Evolutionary conservation across 1,140 invertebrate genomes (phyloP).

Genomic region (Lucilia sericata): DNA sequence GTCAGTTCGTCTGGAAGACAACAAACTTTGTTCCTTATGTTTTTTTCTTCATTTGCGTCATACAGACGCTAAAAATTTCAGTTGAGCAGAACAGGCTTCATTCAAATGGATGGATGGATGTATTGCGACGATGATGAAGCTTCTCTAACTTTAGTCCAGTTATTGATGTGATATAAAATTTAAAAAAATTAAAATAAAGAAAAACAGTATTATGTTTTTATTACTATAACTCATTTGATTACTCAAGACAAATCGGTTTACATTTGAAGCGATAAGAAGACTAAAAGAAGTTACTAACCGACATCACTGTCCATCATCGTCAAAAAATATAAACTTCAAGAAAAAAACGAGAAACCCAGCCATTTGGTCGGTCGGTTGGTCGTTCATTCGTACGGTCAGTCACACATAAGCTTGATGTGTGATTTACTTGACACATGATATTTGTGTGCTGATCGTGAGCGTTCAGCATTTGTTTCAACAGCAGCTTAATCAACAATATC

Average conservation of each 20-base stretch:
- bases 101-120: background rate
- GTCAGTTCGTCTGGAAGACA: conserved; percentile 38
- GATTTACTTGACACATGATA: conserved; percentile 37
- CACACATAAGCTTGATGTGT: conserved; percentile 36
- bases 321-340: background rate
- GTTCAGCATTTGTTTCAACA: conserved; percentile 13
- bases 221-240: background rate
- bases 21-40: background rate
- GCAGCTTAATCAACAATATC: background rate
- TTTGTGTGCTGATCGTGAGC: conserved; percentile 21
- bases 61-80: background rate
- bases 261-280: conserved; percentile 36
- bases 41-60: background rate
- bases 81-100: background rate
- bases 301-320: conserved; percentile 43
- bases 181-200: background rate
- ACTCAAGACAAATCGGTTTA: conserved; percentile 42
- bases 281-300: conserved; percentile 41
- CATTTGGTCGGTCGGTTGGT: too few relatives aligned
- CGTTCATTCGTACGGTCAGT: background rate
- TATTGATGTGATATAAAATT: conserved; percentile 26
- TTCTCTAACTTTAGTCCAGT: conserved; percentile 36
- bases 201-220: background rate
- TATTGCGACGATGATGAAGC: background rate
- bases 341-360: too few relatives aligned